phyloP scores from a whole-genome alignment of 2,888 invertebrate species.

The Adela reaumurella region DNA sequence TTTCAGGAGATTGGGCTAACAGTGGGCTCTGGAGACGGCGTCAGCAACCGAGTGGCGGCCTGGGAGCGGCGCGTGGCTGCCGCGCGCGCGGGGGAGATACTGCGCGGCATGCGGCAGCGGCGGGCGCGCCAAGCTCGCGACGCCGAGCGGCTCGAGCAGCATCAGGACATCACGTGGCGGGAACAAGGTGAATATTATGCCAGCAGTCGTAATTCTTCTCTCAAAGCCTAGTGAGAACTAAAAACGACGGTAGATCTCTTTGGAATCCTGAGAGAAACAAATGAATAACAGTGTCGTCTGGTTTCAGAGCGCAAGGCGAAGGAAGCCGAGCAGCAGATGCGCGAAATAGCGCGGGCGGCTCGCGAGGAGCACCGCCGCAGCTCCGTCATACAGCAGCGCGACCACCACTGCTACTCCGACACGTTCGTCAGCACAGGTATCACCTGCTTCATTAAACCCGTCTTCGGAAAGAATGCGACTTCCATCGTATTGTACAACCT shows the following conservation, averaged over 20 bases:
- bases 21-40: conserved; percentile 29
- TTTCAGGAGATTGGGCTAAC: conserved; percentile 27
- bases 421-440: conserved; percentile 4
- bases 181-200: too few relatives aligned
- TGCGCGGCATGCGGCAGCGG: conserved; percentile 56
- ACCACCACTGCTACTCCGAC: conserved; percentile 7
- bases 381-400: conserved; percentile 22
- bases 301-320: conserved; percentile 67
- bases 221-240: too few relatives aligned
- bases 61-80: conserved; percentile 67
- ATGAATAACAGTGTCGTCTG: too few relatives aligned
- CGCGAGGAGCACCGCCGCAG: conserved; percentile 63
- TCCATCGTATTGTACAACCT: too few relatives aligned
- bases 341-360: conserved; percentile 66
- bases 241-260: too few relatives aligned
- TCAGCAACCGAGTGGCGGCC: conserved; percentile 60
- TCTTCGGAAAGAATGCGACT: too few relatives aligned
- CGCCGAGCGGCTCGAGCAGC: conserved; percentile 57
- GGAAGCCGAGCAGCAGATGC: conserved; percentile 64
- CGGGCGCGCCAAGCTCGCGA: conserved; percentile 52
- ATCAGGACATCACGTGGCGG: conserved; percentile 60
- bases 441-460: too few relatives aligned
- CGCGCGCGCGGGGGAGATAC: conserved; percentile 61
- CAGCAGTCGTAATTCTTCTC: too few relatives aligned
- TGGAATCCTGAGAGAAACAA: too few relatives aligned